Conservation (phyloP, 2,113 vertebrate genomes). For the Azemiops feae region DNA sequence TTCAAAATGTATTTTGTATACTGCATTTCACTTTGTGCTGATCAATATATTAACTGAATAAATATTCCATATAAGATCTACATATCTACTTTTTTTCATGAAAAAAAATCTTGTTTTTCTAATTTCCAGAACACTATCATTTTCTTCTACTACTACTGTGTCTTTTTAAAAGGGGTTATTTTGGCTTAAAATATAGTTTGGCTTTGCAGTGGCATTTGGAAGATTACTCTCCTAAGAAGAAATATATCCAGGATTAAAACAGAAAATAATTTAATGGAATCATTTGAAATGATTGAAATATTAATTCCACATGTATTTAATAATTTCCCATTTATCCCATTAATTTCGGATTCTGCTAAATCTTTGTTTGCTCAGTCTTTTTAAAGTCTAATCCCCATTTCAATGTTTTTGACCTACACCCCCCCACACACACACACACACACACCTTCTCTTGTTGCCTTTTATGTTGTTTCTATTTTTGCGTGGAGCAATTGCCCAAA, state of each 20-base stretch:
- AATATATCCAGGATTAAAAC: background rate
- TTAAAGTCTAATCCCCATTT: background rate
- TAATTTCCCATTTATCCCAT: background rate
- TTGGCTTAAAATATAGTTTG: background rate
- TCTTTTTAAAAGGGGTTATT: background rate
- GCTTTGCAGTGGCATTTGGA: background rate
- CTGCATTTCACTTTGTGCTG: slow-evolving; percentile 20
- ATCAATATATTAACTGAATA: slow-evolving; percentile 44
- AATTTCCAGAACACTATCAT: background rate
- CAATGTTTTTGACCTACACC: background rate
- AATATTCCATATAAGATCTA: slow-evolving; percentile 22
- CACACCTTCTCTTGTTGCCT: background rate
- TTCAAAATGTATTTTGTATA: background rate
- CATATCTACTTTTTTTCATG: background rate
- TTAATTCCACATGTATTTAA: background rate
- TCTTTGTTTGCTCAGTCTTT: background rate
- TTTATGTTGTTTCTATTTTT: background rate
- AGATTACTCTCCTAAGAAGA: background rate
- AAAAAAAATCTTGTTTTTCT: background rate
- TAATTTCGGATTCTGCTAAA: background rate
- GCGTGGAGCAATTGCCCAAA: background rate
- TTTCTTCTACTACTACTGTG: background rate
- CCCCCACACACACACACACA: too few species aligned
- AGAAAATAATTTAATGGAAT: background rate
- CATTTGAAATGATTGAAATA: background rate